Base-by-base conservation (phyloP, 37 sponge, comb jelly and placozoan genomes). In the Theonella swinhoei region DNA sequence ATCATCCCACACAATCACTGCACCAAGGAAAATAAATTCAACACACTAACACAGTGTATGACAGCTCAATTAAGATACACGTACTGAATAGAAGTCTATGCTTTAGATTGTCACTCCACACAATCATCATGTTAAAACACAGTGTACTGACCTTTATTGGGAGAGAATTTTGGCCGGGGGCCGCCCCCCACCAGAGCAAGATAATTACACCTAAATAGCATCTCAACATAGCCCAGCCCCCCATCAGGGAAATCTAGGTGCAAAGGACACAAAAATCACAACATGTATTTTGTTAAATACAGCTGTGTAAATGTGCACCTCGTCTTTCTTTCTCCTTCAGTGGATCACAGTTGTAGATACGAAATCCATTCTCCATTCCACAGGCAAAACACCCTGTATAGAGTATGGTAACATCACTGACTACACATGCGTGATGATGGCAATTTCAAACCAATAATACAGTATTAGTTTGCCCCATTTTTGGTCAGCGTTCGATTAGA, bases 311-410 rank as follows among this genome's bases (percentile, higher is more conserved):
- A 11, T n/a, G 19, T 37, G 33, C 26, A 95, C 96, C 95, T 83
- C 94, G 95, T 81, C 97, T 79, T 58, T 94, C 97, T 70, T 97
- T 97, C 81, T 97, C 97, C 79, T 97, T 97, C 68, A 97, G 85
- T 28, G 97, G 97, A 76, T 97, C 97, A 41, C 88, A 80, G 80
- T 97, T 97, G 86, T 94, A 97, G 69, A 97, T 91, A 47, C 97
- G 71, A 74, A 97, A 97, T 19, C 97, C 97, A 84, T 91, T 94
- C 91, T 97, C 97, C 97, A 97, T 94, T 19, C 97, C 97, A 79
- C 92, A 94, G 20, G 97, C 92, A 81, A 97, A 97, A 79, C 97
- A 97, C 0, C 97, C 97, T 92, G 59, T 14, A 70, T 29, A 32
- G 28, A 42, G 2, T 67, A n/a, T n/a, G n/a, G n/a, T n/a, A n/a